phyloP scores from a whole-genome alignment of 2,113 vertebrate genomes.

The Leptosomus discolor region DNA sequence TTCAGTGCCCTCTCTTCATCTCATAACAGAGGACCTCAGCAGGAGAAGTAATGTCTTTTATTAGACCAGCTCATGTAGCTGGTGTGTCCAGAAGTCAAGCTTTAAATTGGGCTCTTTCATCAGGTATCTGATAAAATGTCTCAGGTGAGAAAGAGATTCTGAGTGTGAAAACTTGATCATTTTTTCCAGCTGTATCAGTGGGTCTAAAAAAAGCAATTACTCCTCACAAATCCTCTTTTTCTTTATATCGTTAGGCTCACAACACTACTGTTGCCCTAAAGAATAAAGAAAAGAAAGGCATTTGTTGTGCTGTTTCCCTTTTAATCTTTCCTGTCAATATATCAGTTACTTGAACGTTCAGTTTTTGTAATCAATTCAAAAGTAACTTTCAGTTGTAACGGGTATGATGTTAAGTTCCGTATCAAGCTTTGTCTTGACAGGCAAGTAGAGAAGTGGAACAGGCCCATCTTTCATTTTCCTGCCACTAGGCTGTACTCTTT shows the following conservation, averaged over 20 bases:
- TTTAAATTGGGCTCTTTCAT: not conserved
- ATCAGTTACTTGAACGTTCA: not conserved
- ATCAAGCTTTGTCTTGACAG: not conserved
- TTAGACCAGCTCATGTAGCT: not conserved
- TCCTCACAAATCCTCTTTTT: not conserved
- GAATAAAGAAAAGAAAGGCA: not conserved
- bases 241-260: not conserved
- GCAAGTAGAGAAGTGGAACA: not conserved
- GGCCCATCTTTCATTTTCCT: not conserved
- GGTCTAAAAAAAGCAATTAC: not conserved
- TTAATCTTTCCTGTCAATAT: not conserved
- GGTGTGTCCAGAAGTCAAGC: not conserved
- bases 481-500: slow-evolving; percentile 25
- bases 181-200: not conserved
- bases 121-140: not conserved
- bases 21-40: not conserved
- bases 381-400: not conserved
- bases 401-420: not conserved
- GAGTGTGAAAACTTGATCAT: not conserved
- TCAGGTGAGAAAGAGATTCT: not conserved
- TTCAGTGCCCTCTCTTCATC: not conserved
- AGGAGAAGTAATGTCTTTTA: not conserved
- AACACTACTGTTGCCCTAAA: not conserved
- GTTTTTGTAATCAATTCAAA: not conserved
- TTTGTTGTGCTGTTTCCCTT: not conserved